phyloP scores from a whole-genome alignment of 2,888 invertebrate species.

The Chrysina gloriosa region DNA sequence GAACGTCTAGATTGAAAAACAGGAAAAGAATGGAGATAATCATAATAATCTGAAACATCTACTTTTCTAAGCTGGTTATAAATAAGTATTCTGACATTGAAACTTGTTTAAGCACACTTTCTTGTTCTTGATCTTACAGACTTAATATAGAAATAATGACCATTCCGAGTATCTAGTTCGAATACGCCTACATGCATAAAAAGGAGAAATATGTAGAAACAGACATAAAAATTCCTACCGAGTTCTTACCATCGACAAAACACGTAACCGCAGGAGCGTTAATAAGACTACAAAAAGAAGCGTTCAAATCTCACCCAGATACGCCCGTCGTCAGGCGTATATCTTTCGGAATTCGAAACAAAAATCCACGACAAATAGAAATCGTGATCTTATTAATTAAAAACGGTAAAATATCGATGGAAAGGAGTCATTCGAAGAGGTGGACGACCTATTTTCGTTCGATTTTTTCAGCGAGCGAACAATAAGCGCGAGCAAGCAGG shows the following conservation, averaged over 20 bases:
- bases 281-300: not conserved
- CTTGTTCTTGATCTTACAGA: too few species aligned
- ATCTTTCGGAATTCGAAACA: not conserved
- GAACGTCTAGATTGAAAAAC: too few species aligned
- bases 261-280: not conserved
- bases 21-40: too few species aligned
- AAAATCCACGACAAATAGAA: not conserved
- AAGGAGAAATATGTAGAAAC: not conserved
- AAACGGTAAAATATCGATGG: not conserved
- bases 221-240: not conserved
- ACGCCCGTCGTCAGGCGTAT: not conserved
- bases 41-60: too few species aligned
- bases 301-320: not conserved
- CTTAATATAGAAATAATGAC: too few species aligned
- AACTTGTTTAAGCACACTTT: not conserved
- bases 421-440: not conserved
- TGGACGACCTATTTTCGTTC: not conserved
- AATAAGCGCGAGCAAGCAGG: too few species aligned
- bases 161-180: too few species aligned
- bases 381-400: not conserved
- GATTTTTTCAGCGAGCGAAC: too few species aligned
- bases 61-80: too few species aligned
- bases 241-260: not conserved
- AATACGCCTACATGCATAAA: too few species aligned
- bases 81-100: conserved; percentile 15